Evolutionary conservation across 2,113 vertebrate species (phyloP).

Genomic region (Albula glossodonta): DNA sequence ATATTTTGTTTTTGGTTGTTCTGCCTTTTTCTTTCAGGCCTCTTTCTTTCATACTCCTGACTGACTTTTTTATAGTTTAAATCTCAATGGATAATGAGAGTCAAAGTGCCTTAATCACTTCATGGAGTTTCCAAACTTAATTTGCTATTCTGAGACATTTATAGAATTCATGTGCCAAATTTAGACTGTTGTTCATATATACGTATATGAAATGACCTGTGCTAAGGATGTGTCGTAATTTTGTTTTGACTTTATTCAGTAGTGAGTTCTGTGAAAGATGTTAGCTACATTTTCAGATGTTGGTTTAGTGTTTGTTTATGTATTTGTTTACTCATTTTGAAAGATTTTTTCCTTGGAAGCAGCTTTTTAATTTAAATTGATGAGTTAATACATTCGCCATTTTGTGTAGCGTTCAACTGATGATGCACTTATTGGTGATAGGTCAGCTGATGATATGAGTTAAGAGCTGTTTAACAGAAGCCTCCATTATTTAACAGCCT

Average conservation of each 20-base stretch:
- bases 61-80: not conserved
- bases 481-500: no score
- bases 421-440: no score
- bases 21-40: not conserved
- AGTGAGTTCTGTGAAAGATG: conserved; percentile 7
- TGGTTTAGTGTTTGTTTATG: no score
- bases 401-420: no score
- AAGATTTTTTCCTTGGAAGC: no score
- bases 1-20: not conserved
- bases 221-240: not conserved
- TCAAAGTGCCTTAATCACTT: not conserved
- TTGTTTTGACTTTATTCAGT: not conserved
- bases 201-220: not conserved
- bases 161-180: not conserved
- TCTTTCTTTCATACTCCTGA: not conserved
- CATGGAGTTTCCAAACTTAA: not conserved
- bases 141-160: not conserved
- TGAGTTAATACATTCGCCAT: no score
- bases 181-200: not conserved
- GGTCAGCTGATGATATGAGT: no score
- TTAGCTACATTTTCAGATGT: no score
- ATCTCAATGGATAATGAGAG: not conserved
- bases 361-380: no score
- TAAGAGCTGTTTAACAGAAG: no score
- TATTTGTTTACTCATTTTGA: no score